A percentile compares a stretch with the other conserved stretches of the same genome.
Evolutionary conservation across 2,888 invertebrate species (phyloP).

Genomic region (Hesperia comma): DNA sequence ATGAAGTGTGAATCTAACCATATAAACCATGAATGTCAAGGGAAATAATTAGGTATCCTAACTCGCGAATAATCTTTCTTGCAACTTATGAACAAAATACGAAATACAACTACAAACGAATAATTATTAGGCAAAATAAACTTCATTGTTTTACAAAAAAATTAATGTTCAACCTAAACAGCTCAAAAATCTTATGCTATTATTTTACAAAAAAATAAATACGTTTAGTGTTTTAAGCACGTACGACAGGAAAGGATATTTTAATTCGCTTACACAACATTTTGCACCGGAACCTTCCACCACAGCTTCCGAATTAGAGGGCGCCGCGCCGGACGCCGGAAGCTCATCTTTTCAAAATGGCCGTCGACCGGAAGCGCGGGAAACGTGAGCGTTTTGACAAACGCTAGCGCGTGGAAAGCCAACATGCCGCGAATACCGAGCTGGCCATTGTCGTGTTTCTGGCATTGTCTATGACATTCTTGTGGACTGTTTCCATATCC

Average conservation of each 20-base stretch:
- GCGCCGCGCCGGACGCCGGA: slow-evolving; percentile 66
- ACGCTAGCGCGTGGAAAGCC: slow-evolving; percentile 67
- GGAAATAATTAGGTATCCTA: too few relatives aligned
- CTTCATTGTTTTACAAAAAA: too few relatives aligned
- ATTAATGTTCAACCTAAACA: background rate
- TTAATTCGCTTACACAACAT: slow-evolving; percentile 79
- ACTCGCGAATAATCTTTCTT: too few relatives aligned
- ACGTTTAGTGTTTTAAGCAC: slow-evolving; percentile 13
- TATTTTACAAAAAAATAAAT: slow-evolving; percentile 8
- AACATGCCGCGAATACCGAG: slow-evolving; percentile 68
- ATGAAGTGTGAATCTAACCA: too few relatives aligned
- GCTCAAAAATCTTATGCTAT: slow-evolving; percentile 1
- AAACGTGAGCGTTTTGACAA: slow-evolving; percentile 83
- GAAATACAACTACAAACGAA: too few relatives aligned
- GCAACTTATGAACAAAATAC: too few relatives aligned
- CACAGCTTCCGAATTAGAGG: slow-evolving; percentile 69
- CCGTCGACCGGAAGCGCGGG: slow-evolving; percentile 72
- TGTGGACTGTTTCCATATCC: slow-evolving; percentile 32
- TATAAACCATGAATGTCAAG: too few relatives aligned
- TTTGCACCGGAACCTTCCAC: slow-evolving; percentile 72
- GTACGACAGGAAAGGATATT: slow-evolving; percentile 41
- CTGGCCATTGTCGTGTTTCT: slow-evolving; percentile 51
- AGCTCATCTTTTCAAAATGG: slow-evolving; percentile 79
- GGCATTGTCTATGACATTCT: slow-evolving; percentile 39
- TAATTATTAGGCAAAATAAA: too few relatives aligned